Evolutionary conservation across 2,888 invertebrate species (phyloP).

Genomic region (Nebria salina): DNA sequence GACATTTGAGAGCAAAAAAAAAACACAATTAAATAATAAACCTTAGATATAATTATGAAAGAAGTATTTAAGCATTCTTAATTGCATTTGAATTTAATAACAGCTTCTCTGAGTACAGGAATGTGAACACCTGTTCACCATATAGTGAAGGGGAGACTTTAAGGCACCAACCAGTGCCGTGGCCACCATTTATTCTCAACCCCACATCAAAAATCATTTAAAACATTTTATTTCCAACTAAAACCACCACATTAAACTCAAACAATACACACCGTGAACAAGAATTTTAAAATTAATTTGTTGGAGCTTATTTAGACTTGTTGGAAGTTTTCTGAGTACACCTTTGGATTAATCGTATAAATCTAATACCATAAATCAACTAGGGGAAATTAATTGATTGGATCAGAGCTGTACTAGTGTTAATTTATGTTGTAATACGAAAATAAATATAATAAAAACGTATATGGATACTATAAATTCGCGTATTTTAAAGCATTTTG

Average conservation of each 20-base stretch:
- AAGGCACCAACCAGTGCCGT: slow-evolving; percentile 40
- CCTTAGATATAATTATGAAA: neutral
- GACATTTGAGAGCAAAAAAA: neutral
- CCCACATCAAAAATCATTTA: neutral
- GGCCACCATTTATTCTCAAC: neutral
- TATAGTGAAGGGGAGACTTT: slow-evolving; percentile 40
- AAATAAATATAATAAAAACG: no score
- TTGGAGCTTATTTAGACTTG: no score
- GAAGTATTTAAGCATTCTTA: neutral
- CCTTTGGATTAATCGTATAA: neutral
- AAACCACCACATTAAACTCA: neutral
- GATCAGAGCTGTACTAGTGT: slow-evolving; percentile 54
- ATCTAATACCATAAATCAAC: slow-evolving; percentile 56
- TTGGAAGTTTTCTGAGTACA: neutral
- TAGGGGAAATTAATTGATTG: slow-evolving; percentile 60
- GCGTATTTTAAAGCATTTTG: no score
- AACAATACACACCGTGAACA: neutral
- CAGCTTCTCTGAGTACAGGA: neutral
- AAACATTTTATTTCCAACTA: neutral
- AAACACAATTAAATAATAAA: neutral
- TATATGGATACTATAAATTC: no score
- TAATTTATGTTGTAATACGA: slow-evolving; percentile 7
- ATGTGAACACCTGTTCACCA: slow-evolving; percentile 41
- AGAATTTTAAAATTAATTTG: no score
- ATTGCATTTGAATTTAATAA: slow-evolving; percentile 1